These are phyloP conservation scores for Drosophila acutilabella DNA, from an alignment of 2,888 invertebrate species.

Conservation along the genomic window DNA sequence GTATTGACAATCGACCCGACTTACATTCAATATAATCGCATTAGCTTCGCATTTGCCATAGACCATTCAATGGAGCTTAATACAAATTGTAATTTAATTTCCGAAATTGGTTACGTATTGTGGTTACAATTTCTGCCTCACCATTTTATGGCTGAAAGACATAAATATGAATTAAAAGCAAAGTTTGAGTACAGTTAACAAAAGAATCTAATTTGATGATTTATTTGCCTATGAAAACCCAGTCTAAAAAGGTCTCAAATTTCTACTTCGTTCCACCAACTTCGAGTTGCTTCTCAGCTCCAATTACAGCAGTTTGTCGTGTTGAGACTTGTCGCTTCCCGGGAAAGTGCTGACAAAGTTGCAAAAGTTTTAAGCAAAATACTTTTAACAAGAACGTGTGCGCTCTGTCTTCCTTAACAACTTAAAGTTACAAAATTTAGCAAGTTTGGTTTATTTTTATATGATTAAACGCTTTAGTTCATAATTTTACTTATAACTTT, in stretches of 20 bases:
- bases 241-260: background rate
- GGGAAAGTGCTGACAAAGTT: constrained; percentile 2
- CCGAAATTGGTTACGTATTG: constrained; percentile 31
- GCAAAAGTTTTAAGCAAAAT: constrained; percentile 12
- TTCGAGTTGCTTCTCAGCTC: background rate
- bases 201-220: constrained; percentile 45
- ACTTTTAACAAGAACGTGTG: background rate
- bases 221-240: constrained; percentile 24
- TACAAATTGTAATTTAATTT: constrained; percentile 54
- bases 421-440: background rate
- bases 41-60: constrained; percentile 51
- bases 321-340: constrained; percentile 21
- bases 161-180: constrained; percentile 65
- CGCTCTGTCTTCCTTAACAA: background rate
- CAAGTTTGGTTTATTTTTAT: background rate
- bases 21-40: constrained; percentile 57
- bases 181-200: constrained; percentile 56
- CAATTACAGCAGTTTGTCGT: constrained; percentile 10
- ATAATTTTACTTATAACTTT: background rate
- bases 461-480: background rate
- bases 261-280: background rate
- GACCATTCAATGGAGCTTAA: constrained; percentile 47
- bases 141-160: constrained; percentile 16
- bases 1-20: constrained; percentile 25
- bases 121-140: constrained; percentile 5